Base-by-base conservation (phyloP, 2,888 invertebrate genomes). In the Temnothorax ravouxi region DNA sequence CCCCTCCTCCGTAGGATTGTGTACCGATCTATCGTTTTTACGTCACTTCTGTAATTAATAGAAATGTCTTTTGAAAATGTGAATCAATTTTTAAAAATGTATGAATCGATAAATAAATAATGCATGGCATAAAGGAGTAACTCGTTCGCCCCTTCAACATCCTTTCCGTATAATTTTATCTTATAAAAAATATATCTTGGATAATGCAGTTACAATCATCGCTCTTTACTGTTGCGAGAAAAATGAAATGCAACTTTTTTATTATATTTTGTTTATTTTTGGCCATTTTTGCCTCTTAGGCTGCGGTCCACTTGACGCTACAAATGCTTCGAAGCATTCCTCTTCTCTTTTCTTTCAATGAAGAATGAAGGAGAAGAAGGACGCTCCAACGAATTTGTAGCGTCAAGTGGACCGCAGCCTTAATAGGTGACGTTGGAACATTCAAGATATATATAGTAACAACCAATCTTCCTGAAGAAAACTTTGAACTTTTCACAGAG, bases 91-190 rank as follows among this genome's bases (percentile, higher is more conserved):
- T 87, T 87, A 91, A 92, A 87, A 87, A 88, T 92, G 92, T 91
- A 92, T 92, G 90, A 86, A 88, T 90, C 86, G 88, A 91, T 91
- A 88, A 92, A 92, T 92, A 89, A 91, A 90, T 88, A 87, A 79
- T 92, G 88, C 91, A 91, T 91, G 88, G 86, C 88, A 91, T 86
- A 84, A 84, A 87, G 71, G 25, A 66, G 18, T 50, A 25, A 18
- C 9, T 47, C 9, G 13, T 44, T 41, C 3, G n/a, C 0, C 62
- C 41, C 21, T 64, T 64, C 13, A 11, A 44, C 8, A 9, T 44
- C 6, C 38, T 13, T 41, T 15, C 25, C 29, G 1, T 59, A 6
- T 41, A 64, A 34, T 21, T 41, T 34, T 15, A 21, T 62, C 0
- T 62, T n/a, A 38, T 0, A 50, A 41, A 52, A 21, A 18, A 4